Conservation (phyloP, 2,113 vertebrate genomes). For the Raja brachyura region DNA sequence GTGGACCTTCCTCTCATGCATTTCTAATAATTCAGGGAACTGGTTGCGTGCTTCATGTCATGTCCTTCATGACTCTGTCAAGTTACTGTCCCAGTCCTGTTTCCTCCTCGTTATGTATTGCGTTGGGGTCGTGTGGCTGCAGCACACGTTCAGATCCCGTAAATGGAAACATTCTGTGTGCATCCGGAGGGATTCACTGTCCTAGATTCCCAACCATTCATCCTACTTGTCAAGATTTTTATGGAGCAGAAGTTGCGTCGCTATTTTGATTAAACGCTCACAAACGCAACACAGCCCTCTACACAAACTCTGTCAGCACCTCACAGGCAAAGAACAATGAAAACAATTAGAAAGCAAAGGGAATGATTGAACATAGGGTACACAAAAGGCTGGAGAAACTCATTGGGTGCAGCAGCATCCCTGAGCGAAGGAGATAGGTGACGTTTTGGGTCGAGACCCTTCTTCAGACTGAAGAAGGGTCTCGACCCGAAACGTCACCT, state of each 20-base stretch:
- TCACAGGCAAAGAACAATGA: neutral
- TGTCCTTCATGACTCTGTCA: neutral
- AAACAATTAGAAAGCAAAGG: neutral
- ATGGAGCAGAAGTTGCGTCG: neutral
- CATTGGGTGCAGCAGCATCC: no score
- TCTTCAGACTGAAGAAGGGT: no score
- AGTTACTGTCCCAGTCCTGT: neutral
- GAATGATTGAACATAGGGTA: neutral
- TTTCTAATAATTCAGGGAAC: neutral
- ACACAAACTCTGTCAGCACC: neutral
- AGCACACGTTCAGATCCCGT: neutral
- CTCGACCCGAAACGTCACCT: no score
- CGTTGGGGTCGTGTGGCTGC: neutral
- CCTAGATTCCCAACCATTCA: slow-evolving; percentile 8
- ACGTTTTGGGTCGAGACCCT: no score
- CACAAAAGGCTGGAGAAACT: no score
- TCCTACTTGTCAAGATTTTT: neutral
- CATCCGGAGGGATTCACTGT: neutral
- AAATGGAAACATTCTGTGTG: neutral
- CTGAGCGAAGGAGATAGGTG: no score
- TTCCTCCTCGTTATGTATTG: neutral
- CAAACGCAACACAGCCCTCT: neutral
- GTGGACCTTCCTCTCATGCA: neutral
- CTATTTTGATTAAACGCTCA: neutral
- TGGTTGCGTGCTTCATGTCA: neutral